Conservation (phyloP, 2,888 invertebrate genomes). For the Autographa gamma region DNA sequence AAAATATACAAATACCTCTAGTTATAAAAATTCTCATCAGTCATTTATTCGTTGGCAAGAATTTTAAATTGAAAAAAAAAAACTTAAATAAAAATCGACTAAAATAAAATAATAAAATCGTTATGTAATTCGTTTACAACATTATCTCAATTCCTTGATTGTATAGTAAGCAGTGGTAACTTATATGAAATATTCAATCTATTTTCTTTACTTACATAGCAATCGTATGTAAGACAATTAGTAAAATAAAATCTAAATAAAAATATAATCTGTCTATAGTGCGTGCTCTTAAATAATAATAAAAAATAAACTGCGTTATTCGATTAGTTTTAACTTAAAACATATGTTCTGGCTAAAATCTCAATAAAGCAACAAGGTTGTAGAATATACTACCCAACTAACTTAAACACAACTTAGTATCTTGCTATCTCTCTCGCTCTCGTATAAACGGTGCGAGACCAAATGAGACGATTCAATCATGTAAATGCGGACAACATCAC, state of each 20-base stretch:
- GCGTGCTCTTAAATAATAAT: neutral
- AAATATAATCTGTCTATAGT: neutral
- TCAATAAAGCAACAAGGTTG: neutral
- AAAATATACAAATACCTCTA: slow-evolving; percentile 59
- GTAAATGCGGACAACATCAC: too few relatives aligned
- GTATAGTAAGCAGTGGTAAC: slow-evolving; percentile 23
- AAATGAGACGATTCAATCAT: neutral
- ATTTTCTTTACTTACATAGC: slow-evolving; percentile 7
- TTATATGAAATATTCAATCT: neutral
- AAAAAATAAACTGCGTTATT: neutral
- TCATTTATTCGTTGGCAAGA: slow-evolving; percentile 60
- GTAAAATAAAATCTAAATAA: slow-evolving; percentile 3
- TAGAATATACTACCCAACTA: neutral
- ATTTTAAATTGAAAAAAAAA: slow-evolving; percentile 32
- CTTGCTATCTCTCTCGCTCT: neutral
- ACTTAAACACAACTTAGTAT: neutral
- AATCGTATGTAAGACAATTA: neutral
- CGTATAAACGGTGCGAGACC: neutral
- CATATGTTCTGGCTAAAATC: neutral
- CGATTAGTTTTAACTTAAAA: neutral
- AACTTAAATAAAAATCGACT: slow-evolving; percentile 21
- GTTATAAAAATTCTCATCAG: slow-evolving; percentile 34
- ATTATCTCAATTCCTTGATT: slow-evolving; percentile 36
- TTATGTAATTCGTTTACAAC: slow-evolving; percentile 26
- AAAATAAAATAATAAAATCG: slow-evolving; percentile 19